Evolutionary conservation across 64 coral and sea anemone species (phyloP), one percentile per base, ranked within the genome.

Genomic region (Porites lutea): DNA sequence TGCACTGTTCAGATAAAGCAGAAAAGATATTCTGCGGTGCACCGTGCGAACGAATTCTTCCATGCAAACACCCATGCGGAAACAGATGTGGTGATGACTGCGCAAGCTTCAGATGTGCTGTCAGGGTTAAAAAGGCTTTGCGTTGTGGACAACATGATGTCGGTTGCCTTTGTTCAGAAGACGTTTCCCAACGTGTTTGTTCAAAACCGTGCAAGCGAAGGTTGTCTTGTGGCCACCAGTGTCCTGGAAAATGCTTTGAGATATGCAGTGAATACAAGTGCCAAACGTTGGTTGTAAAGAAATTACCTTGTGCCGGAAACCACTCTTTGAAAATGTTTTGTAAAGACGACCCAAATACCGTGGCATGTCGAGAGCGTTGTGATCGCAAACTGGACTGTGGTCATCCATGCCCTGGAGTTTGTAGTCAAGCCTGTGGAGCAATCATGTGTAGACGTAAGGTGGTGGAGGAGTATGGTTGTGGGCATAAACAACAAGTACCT

Each of bases 1-100:
- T 91, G 76, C 3, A 2, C n/a, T 95, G 93, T 47, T 50, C 68
- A 2, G 6, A 61, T 16, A 58, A 86, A 52, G 51, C 22, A 12
- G 59, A 44, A 13, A 11, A 86, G 2, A 47, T 70, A 48, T 23
- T 70, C 2, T 95, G 93, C 54, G 37, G 80, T 46, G 27, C 46
- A 12, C 88, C 80, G 15, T 95, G 93, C 79, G 63, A 90, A 48
- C 50, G 64, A 50, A 3, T 52, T 46, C 81, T 90, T 57, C 23
- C 74, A 15, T 95, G 93, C 58, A 66, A 60, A 59, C 93, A 95
- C 48, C 71, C 16, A 18, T 95, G 88, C 65, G 45, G 62, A 8
- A 58, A 79, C 3, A 95, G 66, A 52, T 91, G 93, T 74, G 65
- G 65, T 21, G 83, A 91, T 19, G 83, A 69, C 69, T 91, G 88